Conservation (phyloP, 2,797 vertebrate genomes). For the Hemibagrus guttatus region DNA sequence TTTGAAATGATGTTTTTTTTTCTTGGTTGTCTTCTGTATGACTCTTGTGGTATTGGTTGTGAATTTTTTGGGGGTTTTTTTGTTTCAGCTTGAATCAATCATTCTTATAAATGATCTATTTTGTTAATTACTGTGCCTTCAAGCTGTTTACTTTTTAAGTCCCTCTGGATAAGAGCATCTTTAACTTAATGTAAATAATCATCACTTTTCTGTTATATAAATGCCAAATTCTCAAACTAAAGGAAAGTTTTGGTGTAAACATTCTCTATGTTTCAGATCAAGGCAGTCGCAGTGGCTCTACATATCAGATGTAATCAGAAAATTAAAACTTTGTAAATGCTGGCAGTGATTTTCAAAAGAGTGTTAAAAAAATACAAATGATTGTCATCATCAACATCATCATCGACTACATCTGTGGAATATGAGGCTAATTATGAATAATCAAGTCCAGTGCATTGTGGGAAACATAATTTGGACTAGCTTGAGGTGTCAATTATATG, state of each 20-base stretch:
- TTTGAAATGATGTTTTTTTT: background rate
- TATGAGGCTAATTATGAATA: constrained; percentile 55
- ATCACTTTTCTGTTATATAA: background rate
- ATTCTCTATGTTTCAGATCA: background rate
- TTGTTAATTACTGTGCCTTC: background rate
- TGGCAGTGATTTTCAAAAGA: constrained; percentile 23
- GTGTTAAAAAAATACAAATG: constrained; percentile 17
- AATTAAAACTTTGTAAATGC: constrained; percentile 28
- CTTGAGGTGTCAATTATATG: constrained; percentile 57
- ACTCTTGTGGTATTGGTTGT: background rate
- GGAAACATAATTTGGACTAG: constrained; percentile 53
- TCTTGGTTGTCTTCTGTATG: background rate
- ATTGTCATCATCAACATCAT: constrained; percentile 49
- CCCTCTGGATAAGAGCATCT: background rate
- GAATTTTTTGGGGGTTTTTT: background rate
- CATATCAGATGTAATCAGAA: constrained; percentile 6
- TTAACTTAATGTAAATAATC: background rate
- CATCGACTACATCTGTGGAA: constrained; percentile 43
- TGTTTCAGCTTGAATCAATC: background rate
- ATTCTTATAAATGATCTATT: background rate
- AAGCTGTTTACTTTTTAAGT: background rate
- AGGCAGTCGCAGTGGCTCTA: background rate
- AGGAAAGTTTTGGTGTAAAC: background rate
- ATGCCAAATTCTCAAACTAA: background rate
- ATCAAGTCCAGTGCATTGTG: constrained; percentile 54